Evolutionary conservation across 1,140 invertebrate genomes (phyloP).

Genomic region (Brachystomella parvula): DNA sequence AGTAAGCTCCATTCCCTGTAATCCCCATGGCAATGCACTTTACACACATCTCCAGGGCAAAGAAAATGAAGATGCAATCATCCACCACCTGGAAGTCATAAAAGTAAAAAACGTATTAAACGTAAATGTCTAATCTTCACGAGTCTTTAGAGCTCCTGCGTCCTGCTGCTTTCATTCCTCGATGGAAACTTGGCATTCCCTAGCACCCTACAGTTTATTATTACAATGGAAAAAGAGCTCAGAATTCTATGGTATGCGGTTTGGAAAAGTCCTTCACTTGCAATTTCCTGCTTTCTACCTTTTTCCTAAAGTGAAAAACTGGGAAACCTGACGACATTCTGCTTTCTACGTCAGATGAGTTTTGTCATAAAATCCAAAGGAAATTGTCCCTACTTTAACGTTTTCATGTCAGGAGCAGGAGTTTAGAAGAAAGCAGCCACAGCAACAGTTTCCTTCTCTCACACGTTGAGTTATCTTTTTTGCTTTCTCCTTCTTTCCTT

Average conservation of each 20-base stretch:
- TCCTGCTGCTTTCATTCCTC: no score
- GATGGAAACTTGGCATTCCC: no score
- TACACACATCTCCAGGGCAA: conserved; percentile 90
- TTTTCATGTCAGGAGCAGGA: conserved; percentile 5
- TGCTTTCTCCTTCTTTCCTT: not conserved
- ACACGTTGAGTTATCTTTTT: not conserved
- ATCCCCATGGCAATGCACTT: conserved; percentile 99
- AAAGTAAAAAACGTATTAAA: conserved; percentile 20
- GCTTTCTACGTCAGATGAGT: not conserved
- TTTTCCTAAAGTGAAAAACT: not conserved
- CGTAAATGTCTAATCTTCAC: no score
- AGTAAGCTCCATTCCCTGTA: conserved; percentile 84
- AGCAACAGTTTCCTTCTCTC: not conserved
- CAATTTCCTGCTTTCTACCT: not conserved
- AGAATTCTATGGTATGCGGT: not conserved
- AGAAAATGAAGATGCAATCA: conserved; percentile 97
- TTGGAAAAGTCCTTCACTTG: not conserved
- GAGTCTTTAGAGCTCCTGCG: no score
- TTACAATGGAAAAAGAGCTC: not conserved
- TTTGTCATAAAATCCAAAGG: not conserved
- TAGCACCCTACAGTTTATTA: conserved; percentile 10
- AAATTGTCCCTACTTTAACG: not conserved
- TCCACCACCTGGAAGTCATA: conserved; percentile 75
- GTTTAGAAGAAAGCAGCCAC: no score
- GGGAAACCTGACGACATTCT: not conserved